Evolutionary conservation across 2,113 vertebrate genomes (phyloP).

Genomic region (Cathartes aura): DNA sequence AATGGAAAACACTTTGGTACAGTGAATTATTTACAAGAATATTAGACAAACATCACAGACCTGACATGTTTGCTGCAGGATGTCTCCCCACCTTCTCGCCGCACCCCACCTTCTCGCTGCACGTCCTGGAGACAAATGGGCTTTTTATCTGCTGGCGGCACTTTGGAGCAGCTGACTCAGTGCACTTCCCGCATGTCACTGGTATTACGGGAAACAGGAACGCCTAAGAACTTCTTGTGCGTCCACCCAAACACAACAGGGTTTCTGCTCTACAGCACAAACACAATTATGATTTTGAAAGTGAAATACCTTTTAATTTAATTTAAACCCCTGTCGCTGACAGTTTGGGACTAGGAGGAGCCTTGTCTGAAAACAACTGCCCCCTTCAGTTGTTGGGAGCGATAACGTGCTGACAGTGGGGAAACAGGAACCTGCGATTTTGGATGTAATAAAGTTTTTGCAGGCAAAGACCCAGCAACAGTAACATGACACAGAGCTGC

Average conservation of each 20-base stretch:
- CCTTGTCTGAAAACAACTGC: background rate
- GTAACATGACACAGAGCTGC: background rate
- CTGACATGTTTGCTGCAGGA: slow-evolving; percentile 5
- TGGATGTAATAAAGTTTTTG: background rate
- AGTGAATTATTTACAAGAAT: background rate
- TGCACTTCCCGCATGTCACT: accelerated
- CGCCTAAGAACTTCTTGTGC: background rate
- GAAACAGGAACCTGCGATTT: background rate
- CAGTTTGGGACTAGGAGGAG: background rate
- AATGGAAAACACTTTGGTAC: background rate
- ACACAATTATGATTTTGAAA: background rate
- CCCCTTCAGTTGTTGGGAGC: background rate
- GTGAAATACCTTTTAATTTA: background rate
- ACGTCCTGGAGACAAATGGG: background rate
- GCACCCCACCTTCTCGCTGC: accelerated
- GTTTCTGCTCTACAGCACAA: background rate
- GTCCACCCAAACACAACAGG: background rate
- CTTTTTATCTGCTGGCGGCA: background rate
- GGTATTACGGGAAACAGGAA: background rate
- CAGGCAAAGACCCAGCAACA: background rate
- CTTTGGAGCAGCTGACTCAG: background rate
- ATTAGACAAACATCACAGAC: background rate
- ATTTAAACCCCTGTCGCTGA: background rate
- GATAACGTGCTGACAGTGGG: background rate
- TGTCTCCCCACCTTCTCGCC: background rate